phyloP scores from a whole-genome alignment of 2,888 invertebrate species.

The Metellina segmentata region DNA sequence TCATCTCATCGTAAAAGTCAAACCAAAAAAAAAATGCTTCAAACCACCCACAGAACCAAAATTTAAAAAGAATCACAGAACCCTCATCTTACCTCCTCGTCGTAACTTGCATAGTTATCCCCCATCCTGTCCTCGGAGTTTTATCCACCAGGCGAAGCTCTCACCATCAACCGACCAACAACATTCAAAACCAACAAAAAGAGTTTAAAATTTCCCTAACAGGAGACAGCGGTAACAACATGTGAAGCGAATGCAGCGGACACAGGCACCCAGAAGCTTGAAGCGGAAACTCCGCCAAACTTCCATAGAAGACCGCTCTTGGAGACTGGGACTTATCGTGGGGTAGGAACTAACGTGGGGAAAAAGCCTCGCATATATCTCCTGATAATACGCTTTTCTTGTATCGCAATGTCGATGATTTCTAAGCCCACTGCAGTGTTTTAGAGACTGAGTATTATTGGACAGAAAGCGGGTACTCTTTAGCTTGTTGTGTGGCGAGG shows the following conservation, averaged over 20 bases:
- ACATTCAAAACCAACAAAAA: conserved; percentile 38
- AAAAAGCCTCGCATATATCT: not conserved
- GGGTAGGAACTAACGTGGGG: not conserved
- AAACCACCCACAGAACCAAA: too few relatives aligned
- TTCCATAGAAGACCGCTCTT: conserved; percentile 18
- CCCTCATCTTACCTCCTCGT: conserved; percentile 65
- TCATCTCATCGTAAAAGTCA: too few relatives aligned
- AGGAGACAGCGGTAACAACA: conserved; percentile 42
- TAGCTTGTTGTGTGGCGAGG: conserved; percentile 43
- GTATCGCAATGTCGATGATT: conserved; percentile 51
- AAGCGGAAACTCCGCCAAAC: conserved; percentile 14
- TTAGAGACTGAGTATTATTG: conserved; percentile 66
- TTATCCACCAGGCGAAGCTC: not conserved
- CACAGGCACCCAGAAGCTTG: not conserved
- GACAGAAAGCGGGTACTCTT: conserved; percentile 53
- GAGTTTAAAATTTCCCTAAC: conserved; percentile 32
- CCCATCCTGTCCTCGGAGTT: conserved; percentile 45
- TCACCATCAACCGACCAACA: conserved; percentile 21
- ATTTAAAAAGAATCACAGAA: not conserved
- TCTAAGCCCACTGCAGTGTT: conserved; percentile 71
- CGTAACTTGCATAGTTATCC: conserved; percentile 74
- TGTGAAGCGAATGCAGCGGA: conserved; percentile 23
- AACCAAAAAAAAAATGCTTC: not conserved
- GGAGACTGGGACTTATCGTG: not conserved
- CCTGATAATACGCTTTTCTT: conserved; percentile 18